Evolutionary conservation across 1,140 invertebrate species (phyloP), one percentile per base, ranked within the genome.

Genomic region (Geopemphigus sp.): DNA sequence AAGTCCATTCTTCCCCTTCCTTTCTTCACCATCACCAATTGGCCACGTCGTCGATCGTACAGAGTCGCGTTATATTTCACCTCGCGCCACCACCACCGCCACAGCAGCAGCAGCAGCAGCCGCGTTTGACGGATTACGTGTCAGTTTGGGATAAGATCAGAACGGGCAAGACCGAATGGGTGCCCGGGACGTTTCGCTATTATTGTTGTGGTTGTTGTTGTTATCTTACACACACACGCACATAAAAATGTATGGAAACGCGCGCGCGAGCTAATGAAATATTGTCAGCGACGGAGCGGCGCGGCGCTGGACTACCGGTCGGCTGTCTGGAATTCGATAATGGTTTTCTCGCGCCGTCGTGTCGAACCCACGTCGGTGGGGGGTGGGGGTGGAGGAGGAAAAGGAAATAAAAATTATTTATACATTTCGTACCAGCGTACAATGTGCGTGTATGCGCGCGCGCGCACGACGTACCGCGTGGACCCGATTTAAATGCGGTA

Each of bases 321-420:
- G 66, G 47, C 54, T n/a, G n/a, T n/a, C n/a, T n/a, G 73, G 73
- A 76, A 76, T 76, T 76, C 56, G 73, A 57, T 76, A 76, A 76
- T 76, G 73, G 73, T 76, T 76, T 76, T 76, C 73, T 76, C 73
- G 54, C 26, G 53, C 66, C 22, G 66, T 22, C 6, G 66, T 50
- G 66, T 50, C 66, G 66, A 50, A 47, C 64, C 66, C 66, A 50
- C 66, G 45, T 45, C 66, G 66, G 66, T 19, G 32, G 32, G 3
- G 32, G 32, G 32, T 39, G 8, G 32, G 3, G 32, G 53, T 6
- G 53, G 17, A 54, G n/a, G n/a, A 3, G 39, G 56, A 45, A 29
- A 29, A 57, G n/a, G 32, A 57, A 76, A 76, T 59, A 76, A 59
- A 57, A 59, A 53, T 54, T 22, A 50, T 74, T 39, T 74, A 63